phyloP scores from a whole-genome alignment of 2,113 vertebrate genomes.

The Catharus fuscescens region DNA sequence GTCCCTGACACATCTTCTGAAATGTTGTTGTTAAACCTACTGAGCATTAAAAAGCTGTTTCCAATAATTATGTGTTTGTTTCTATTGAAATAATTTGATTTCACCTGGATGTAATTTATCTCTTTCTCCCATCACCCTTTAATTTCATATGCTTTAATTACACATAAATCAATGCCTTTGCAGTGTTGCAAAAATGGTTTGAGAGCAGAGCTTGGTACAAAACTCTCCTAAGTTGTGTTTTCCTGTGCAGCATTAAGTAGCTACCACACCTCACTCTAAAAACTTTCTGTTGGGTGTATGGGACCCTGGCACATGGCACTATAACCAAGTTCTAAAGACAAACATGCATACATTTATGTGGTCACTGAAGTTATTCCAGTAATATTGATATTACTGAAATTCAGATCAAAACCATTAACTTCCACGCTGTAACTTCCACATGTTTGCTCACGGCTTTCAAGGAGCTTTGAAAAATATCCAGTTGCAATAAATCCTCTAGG shows the following conservation, averaged over 20 bases:
- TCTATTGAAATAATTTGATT: neutral
- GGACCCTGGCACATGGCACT: neutral
- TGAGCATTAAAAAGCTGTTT: neutral
- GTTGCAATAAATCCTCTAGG: neutral
- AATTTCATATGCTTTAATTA: neutral
- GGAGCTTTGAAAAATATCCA: conserved; percentile 2
- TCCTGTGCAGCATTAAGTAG: neutral
- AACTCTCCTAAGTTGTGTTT: neutral
- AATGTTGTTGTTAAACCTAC: neutral
- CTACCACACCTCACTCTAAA: neutral
- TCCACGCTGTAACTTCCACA: neutral
- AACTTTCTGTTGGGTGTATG: neutral
- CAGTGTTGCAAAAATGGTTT: neutral
- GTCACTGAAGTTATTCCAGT: conserved; percentile 8
- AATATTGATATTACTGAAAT: conserved; percentile 2
- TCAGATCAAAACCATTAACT: conserved; percentile 36
- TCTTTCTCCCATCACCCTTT: neutral
- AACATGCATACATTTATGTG: neutral
- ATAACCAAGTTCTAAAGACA: neutral
- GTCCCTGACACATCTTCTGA: neutral
- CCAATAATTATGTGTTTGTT: neutral
- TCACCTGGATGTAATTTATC: neutral
- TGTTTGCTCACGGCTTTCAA: conserved; percentile 13
- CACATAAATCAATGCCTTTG: neutral
- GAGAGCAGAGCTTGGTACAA: neutral